Evolutionary conservation across 2,888 invertebrate genomes (phyloP).

Genomic region (Poecilus cupreus): DNA sequence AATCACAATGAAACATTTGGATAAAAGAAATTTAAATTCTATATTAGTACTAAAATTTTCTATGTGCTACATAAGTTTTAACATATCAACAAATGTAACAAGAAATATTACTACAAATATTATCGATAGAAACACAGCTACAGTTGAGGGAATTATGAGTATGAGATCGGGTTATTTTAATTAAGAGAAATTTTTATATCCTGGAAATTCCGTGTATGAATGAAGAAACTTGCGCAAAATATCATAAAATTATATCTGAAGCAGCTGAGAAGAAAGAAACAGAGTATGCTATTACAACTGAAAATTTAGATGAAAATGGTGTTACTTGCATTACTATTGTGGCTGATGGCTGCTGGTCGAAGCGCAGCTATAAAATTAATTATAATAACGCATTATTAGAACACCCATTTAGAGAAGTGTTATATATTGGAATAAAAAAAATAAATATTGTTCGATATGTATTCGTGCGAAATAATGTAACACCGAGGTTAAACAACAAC

Average conservation of each 20-base stretch:
- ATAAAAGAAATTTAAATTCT: no score
- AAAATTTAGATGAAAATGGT: neutral
- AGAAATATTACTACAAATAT: no score
- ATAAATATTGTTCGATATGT: slow-evolving; percentile 22
- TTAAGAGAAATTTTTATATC: neutral
- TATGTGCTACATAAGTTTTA: no score
- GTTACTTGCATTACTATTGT: neutral
- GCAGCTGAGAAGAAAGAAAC: neutral
- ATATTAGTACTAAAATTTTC: no score
- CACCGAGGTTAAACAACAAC: neutral
- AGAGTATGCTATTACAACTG: no score
- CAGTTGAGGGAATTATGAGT: no score
- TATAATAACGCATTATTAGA: slow-evolving; percentile 65
- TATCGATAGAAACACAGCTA: no score
- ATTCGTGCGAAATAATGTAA: no score
- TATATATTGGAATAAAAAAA: slow-evolving; percentile 31
- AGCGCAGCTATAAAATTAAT: no score
- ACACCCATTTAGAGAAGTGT: neutral
- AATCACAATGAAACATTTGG: no score
- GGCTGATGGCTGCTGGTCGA: no score
- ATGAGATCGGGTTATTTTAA: neutral
- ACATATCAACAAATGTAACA: no score
- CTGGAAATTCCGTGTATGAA: neutral
- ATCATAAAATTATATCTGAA: neutral
- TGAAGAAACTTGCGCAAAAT: neutral